Base-by-base conservation (phyloP, 1,140 invertebrate genomes). In the Habropoda laboriosa region DNA sequence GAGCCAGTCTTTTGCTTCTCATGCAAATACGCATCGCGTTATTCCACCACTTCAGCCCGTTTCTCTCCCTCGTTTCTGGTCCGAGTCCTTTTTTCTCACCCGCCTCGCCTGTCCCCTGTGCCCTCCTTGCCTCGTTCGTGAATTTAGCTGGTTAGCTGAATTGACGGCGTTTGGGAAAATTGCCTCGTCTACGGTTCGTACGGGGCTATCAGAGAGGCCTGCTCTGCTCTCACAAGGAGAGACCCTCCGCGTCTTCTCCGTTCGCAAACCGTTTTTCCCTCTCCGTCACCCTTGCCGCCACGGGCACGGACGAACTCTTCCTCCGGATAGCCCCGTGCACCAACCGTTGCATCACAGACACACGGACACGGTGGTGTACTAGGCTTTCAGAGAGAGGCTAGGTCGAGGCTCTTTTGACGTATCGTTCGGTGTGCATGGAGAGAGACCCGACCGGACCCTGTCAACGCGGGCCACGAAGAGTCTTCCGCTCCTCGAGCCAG, bases 1-100 rank as follows among this genome's bases (percentile, higher is more conserved):
- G 74, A 83, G 87, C 83, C 81, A 88, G 87, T 87, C 88, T 89
- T 91, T 87, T 79, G 90, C 90, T 93, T 92, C 91, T 92, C 92
- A 91, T 91, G 90, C 91, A 92, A 93, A 93, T 92, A 92, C 89
- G 82, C 87, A 73, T 77, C 81, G 75, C 78, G 79, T 80, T 82
- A 82, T 81, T 85, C 83, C 82, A 75, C 76, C 82, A 53, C 81
- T 83, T 83, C 79, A 70, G 53, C 38, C 78, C 64, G 45, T 70
- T 67, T 76, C 67, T 55, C 49, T 45, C 61, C 57, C 49, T 47
- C 78, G 77, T 55, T 75, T 80, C 78, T 83, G 13, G 63, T 6
- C 70, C 40, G 53, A 76, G 66, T 71, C 58, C 53, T 82, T 80
- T 88, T 82, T 79, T 70, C 55, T 85, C 83, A 60, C 77, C 78